Evolutionary conservation across 2,888 invertebrate genomes (phyloP).

Genomic region (Agrochola litura): DNA sequence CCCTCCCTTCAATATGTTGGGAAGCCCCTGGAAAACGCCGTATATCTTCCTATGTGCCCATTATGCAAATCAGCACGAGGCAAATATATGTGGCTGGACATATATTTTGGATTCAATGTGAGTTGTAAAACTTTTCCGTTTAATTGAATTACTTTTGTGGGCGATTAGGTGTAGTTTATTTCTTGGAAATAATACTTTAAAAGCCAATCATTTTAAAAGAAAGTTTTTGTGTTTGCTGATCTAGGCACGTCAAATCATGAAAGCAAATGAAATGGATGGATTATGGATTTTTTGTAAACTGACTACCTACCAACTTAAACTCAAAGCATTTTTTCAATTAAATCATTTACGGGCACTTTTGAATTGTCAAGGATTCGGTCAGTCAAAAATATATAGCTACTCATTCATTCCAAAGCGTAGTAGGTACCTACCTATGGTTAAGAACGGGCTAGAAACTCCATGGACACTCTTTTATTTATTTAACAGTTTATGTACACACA

Average conservation of each 20-base stretch:
- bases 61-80: slow-evolving; percentile 82
- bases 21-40: slow-evolving; percentile 78
- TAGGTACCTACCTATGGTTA: too few species aligned
- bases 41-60: slow-evolving; percentile 82
- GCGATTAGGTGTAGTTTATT: slow-evolving; percentile 55
- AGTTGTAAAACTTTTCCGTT: slow-evolving; percentile 45
- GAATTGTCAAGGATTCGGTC: too few species aligned
- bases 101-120: slow-evolving; percentile 62
- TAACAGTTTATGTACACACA: too few species aligned
- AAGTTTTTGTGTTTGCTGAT: not conserved
- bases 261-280: too few species aligned
- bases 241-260: not conserved
- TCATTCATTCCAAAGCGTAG: too few species aligned
- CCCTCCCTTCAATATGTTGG: slow-evolving; percentile 85
- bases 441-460: too few species aligned
- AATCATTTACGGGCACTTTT: too few species aligned
- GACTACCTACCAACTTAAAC: not conserved
- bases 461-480: too few species aligned
- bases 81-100: slow-evolving; percentile 71
- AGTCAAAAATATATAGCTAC: too few species aligned
- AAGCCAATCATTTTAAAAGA: not conserved
- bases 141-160: slow-evolving; percentile 62
- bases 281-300: too few species aligned
- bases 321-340: too few species aligned
- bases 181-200: slow-evolving; percentile 40